Conservation (phyloP, 2,113 vertebrate species). For the Lepus timidus region DNA sequence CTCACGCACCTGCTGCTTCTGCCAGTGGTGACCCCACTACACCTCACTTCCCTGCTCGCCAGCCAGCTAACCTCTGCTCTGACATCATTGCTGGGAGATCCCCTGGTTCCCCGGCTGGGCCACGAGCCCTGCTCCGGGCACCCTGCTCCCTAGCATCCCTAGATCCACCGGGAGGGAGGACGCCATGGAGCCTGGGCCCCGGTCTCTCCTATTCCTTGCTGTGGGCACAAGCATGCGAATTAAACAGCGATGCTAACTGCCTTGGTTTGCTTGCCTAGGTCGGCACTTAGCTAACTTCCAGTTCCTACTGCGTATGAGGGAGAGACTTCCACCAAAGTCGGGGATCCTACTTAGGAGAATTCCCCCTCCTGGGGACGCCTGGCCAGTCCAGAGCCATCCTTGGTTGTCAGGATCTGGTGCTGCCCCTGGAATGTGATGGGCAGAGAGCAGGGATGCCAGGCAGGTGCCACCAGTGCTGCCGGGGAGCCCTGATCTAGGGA, state of each 20-base stretch:
- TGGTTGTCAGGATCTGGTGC: not conserved
- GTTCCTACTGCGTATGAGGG: not conserved
- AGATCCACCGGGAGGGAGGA: not conserved
- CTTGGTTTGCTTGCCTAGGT: not conserved
- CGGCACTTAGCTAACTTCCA: not conserved
- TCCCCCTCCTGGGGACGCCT: not conserved
- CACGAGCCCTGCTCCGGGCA: not conserved
- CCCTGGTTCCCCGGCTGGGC: not conserved
- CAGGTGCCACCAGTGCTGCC: too few species aligned
- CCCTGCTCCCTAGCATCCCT: not conserved
- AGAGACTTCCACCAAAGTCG: not conserved
- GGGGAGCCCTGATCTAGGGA: too few species aligned
- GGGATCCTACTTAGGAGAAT: not conserved
- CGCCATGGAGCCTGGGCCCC: not conserved
- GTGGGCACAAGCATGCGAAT: not conserved
- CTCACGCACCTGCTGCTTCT: not conserved
- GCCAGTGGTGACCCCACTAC: accelerated
- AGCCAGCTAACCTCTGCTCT: too few species aligned
- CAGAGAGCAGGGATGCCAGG: not conserved
- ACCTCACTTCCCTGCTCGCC: not conserved
- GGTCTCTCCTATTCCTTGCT: too few species aligned
- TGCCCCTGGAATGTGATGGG: not conserved
- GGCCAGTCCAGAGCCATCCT: not conserved
- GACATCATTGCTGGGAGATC: not conserved
- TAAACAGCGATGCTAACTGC: not conserved